Evolutionary conservation across 2,888 invertebrate genomes (phyloP), one percentile per base, ranked within the genome.

Genomic region (Agonum fuliginosum): DNA sequence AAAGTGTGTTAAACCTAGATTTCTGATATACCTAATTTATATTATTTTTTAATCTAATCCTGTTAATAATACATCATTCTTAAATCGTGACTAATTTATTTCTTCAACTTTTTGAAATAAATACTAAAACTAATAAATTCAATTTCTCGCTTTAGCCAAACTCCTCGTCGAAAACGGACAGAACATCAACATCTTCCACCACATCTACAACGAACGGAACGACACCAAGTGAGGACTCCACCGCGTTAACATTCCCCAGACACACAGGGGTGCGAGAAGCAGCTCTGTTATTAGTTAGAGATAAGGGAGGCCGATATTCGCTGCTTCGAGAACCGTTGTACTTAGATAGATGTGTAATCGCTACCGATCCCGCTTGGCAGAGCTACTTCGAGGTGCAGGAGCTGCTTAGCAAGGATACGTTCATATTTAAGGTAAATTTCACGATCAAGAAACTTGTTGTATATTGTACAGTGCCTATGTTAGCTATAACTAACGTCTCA

Each of bases 321-420:
- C 89, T 95, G 81, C 90, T 96, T 82, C 91, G 97, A 89, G 97
- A 97, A 85, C 97, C 97, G 37, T 90, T 97, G 81, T 95, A 94
- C 87, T 89, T 98, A 84, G 96, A 97, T 86, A 91, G 95, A 83
- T 97, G 97, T 87, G 95, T 98, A 80, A 94, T 98, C 77, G 94
- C 94, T 73, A 94, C 95, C 71, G 97, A 97, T 86, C 93, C 95
- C 78, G 97, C 97, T 82, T 93, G 94, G 86, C 95, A 96, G 85
- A 97, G 97, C 86, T 96, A 96, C 87, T 97, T 98, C 86, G 98
- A 98, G 89, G 93, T 98, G 81, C 96, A 97, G 87, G 97, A 97
- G 88, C 91, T 96, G 81, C 93, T 95, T 80, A 94, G 95, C 79
- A 97, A 96, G 88, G 97, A 97, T 86, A 95, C 97, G 77, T 96